Conservation (phyloP, 2,888 invertebrate genomes). For the Euplagia quadripunctaria region DNA sequence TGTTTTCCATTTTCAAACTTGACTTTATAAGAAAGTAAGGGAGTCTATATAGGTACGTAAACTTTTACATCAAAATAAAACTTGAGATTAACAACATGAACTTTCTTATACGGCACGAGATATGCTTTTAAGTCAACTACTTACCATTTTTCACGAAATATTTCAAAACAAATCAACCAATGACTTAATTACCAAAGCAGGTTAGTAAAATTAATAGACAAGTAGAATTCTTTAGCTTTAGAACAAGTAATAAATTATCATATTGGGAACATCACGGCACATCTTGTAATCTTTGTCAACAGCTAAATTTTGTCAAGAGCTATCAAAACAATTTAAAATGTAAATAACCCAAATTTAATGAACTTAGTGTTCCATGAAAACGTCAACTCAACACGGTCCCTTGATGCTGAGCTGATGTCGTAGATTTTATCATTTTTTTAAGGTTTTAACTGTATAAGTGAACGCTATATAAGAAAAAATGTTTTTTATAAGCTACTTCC, state of each 20-base stretch:
- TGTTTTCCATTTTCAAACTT: constrained; percentile 75
- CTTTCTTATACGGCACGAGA: neutral
- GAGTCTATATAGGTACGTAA: neutral
- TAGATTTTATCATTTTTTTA: too few relatives aligned
- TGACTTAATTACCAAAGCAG: neutral
- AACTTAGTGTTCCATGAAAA: neutral
- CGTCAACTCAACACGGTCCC: neutral
- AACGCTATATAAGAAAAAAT: too few relatives aligned
- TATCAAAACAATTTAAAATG: neutral
- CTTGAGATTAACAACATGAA: neutral
- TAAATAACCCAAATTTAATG: neutral
- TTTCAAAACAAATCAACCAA: neutral
- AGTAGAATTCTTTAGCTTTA: too few relatives aligned
- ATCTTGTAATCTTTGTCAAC: neutral
- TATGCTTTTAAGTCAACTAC: neutral
- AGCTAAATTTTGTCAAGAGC: neutral
- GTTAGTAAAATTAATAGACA: neutral
- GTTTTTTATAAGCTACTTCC: neutral
- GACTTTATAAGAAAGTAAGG: constrained; percentile 49
- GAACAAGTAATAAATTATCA: too few relatives aligned
- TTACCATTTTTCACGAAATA: neutral
- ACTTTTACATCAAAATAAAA: neutral
- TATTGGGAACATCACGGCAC: too few relatives aligned
- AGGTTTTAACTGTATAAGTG: too few relatives aligned
- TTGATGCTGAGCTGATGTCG: too few relatives aligned